phyloP scores from a whole-genome alignment of 2,888 invertebrate genomes.

The Erebia aethiops region DNA sequence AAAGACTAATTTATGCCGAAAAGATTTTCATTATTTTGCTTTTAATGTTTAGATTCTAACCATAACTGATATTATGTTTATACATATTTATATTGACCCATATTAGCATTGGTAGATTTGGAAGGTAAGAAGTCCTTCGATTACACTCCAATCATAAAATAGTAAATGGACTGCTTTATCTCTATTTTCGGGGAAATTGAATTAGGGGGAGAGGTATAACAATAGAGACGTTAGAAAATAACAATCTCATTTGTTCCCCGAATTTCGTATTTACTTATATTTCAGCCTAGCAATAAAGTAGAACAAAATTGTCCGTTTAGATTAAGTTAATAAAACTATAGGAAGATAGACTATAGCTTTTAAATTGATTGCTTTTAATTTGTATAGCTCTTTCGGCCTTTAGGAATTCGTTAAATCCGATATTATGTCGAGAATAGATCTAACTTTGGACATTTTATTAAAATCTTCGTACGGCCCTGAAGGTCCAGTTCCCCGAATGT shows the following conservation, averaged over 20 bases:
- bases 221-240: slow-evolving; percentile 15
- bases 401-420: no score
- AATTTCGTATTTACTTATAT: slow-evolving; percentile 2
- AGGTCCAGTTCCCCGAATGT: no score
- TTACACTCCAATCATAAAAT: slow-evolving; percentile 32
- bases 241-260: slow-evolving; percentile 14
- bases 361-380: neutral
- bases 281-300: slow-evolving; percentile 3
- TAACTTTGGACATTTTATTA: no score
- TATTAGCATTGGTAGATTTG: no score
- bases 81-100: no score
- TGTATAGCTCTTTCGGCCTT: neutral
- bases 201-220: slow-evolving; percentile 29
- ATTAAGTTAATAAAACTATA: neutral
- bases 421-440: no score
- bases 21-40: no score
- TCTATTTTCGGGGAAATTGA: slow-evolving; percentile 35
- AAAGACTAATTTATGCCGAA: no score
- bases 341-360: neutral
- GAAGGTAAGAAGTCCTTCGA: slow-evolving; percentile 15
- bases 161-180: slow-evolving; percentile 33
- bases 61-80: no score
- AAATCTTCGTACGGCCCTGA: no score
- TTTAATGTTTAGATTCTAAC: no score
- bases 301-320: neutral